Evolutionary conservation across 2,113 vertebrate genomes (phyloP).

Genomic region (Oxyura jamaicensis): DNA sequence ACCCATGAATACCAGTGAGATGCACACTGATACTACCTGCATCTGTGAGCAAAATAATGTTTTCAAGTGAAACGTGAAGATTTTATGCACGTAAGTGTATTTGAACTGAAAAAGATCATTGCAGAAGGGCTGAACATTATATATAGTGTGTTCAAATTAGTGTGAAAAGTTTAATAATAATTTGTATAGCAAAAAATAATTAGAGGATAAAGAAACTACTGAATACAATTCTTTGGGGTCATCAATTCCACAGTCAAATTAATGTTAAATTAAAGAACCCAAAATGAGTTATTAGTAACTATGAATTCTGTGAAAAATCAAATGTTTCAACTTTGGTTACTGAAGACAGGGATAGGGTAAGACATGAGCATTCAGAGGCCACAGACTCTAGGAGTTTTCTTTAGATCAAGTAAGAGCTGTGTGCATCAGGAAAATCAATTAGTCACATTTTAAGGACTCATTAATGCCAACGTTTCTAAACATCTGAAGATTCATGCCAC

Average conservation of each 20-base stretch:
- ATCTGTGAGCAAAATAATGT: not conserved
- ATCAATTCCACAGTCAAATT: not conserved
- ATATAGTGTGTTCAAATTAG: not conserved
- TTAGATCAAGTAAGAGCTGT: not conserved
- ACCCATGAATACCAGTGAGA: not conserved
- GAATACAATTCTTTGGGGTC: not conserved
- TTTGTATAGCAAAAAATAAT: not conserved
- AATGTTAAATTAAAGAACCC: not conserved
- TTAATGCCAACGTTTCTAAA: constrained; percentile 9
- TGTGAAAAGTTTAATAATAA: not conserved
- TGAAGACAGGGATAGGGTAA: not conserved
- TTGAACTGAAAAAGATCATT: not conserved
- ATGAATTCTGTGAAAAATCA: not conserved
- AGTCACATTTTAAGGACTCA: constrained; percentile 2
- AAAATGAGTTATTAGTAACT: not conserved
- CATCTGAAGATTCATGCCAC: not conserved
- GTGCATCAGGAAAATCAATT: not conserved
- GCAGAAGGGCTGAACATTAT: not conserved
- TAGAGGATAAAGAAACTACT: not conserved
- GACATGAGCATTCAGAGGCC: not conserved
- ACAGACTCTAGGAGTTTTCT: not conserved
- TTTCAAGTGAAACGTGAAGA: not conserved
- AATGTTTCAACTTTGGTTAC: not conserved
- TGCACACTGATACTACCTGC: not conserved
- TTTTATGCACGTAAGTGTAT: not conserved